phyloP scores from a whole-genome alignment of 2,888 invertebrate genomes.

The Andrena haemorrhoa region DNA sequence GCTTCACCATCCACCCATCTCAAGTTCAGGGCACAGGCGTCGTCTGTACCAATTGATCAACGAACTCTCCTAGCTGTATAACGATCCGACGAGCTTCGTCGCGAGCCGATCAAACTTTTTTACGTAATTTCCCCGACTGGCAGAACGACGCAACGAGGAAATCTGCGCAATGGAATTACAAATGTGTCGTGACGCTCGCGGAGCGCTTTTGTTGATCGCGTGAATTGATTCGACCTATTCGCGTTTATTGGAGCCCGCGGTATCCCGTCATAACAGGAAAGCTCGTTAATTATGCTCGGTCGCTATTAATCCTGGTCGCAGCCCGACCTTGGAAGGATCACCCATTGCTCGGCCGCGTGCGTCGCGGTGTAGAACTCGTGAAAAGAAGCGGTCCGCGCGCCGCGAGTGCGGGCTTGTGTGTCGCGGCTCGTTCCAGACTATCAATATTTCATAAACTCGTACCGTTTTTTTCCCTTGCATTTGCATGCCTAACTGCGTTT shows the following conservation, averaged over 20 bases:
- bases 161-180: conserved; percentile 30
- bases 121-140: conserved; percentile 8
- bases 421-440: not conserved
- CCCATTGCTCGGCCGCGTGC: not conserved
- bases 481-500: conserved; percentile 34
- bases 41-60: not conserved
- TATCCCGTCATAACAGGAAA: conserved; percentile 39
- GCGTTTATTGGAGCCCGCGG: not conserved
- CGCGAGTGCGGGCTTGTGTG: not conserved
- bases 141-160: not conserved
- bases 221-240: conserved; percentile 41
- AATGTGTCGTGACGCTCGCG: not conserved
- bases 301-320: conserved; percentile 21
- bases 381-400: not conserved
- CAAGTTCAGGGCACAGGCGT: not conserved
- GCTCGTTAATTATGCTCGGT: conserved; percentile 23
- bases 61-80: not conserved
- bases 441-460: conserved; percentile 38
- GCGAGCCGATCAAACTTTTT: conserved; percentile 17
- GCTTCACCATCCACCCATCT: too few relatives aligned
- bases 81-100: not conserved
- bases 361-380: not conserved
- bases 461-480: conserved; percentile 9
- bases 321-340: conserved; percentile 14
- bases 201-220: conserved; percentile 15